Evolutionary conservation across 2,888 invertebrate species (phyloP).

Genomic region (Ceramica pisi): DNA sequence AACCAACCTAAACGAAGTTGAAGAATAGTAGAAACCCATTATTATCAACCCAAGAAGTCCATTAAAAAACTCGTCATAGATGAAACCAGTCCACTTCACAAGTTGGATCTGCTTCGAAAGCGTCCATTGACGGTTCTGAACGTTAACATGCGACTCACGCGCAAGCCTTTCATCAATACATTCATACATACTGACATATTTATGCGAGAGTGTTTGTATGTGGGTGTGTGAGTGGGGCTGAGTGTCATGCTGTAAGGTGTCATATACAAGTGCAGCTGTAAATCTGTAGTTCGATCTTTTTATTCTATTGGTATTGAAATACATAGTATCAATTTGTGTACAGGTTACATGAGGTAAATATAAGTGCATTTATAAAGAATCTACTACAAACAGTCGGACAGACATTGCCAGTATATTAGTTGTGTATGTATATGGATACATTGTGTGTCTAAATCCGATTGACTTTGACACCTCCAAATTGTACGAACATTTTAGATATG

Average conservation of each 20-base stretch:
- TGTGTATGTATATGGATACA: too few species aligned
- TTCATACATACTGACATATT: slow-evolving; percentile 65
- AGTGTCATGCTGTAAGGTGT: slow-evolving; percentile 33
- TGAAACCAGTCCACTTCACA: slow-evolving; percentile 52
- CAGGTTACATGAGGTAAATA: not conserved
- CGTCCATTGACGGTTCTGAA: slow-evolving; percentile 64
- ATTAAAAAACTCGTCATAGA: slow-evolving; percentile 31
- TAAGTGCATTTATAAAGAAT: not conserved
- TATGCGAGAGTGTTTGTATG: slow-evolving; percentile 16
- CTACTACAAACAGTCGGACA: not conserved
- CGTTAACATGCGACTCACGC: slow-evolving; percentile 76
- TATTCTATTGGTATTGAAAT: slow-evolving; percentile 1
- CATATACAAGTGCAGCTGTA: slow-evolving; percentile 53
- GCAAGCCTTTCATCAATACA: slow-evolving; percentile 79
- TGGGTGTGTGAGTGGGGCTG: slow-evolving; percentile 19
- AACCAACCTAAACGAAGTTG: too few species aligned
- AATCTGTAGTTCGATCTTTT: slow-evolving; percentile 3
- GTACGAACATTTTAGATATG: too few species aligned
- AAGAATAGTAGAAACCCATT: slow-evolving; percentile 2
- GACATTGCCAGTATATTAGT: too few species aligned
- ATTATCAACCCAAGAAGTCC: slow-evolving; percentile 3
- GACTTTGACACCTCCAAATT: too few species aligned
- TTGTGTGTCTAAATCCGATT: too few species aligned
- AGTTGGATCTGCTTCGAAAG: slow-evolving; percentile 66
- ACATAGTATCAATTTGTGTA: slow-evolving; percentile 3